Conservation (phyloP, 2,797 vertebrate species). For the Myiotriccus ornatus region DNA sequence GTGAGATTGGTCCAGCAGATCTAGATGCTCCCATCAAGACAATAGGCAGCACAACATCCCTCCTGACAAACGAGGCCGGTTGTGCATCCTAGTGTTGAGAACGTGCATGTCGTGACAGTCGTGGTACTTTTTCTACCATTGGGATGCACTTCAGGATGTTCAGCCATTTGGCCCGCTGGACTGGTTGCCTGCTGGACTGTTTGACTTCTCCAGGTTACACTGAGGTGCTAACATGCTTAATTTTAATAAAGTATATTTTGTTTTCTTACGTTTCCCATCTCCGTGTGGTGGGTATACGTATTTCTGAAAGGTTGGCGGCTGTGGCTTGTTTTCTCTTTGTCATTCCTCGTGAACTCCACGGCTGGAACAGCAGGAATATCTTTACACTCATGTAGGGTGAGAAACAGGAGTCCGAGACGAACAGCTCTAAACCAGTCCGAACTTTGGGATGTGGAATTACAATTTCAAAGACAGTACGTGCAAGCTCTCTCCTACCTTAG, state of each 20-base stretch:
- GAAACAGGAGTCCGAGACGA: neutral
- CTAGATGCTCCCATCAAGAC: neutral
- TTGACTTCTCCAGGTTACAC: constrained; percentile 66
- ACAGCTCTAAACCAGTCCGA: neutral
- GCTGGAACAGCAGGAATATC: neutral
- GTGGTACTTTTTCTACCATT: constrained; percentile 68
- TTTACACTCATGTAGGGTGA: neutral
- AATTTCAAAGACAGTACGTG: too few species aligned
- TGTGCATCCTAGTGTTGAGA: constrained; percentile 20
- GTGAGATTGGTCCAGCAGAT: constrained; percentile 25
- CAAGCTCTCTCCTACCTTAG: neutral
- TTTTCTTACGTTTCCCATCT: constrained; percentile 49
- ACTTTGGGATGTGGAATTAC: neutral
- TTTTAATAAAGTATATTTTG: constrained; percentile 76
- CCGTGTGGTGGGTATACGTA: rapidly evolving
- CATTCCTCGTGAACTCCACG: neutral
- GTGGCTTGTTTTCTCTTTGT: neutral
- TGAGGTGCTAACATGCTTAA: constrained; percentile 75
- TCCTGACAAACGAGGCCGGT: neutral
- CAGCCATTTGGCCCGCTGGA: constrained; percentile 59
- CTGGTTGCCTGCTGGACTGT: constrained; percentile 70
- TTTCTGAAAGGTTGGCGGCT: neutral
- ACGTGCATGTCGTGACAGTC: neutral
- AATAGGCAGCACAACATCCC: constrained; percentile 33
- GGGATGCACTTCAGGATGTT: constrained; percentile 66